Percentiles rank a stretch among this genome's conserved stretches.
phyloP scores from a whole-genome alignment of 2,797 vertebrate species.

The Epinephelus malabaricus region DNA sequence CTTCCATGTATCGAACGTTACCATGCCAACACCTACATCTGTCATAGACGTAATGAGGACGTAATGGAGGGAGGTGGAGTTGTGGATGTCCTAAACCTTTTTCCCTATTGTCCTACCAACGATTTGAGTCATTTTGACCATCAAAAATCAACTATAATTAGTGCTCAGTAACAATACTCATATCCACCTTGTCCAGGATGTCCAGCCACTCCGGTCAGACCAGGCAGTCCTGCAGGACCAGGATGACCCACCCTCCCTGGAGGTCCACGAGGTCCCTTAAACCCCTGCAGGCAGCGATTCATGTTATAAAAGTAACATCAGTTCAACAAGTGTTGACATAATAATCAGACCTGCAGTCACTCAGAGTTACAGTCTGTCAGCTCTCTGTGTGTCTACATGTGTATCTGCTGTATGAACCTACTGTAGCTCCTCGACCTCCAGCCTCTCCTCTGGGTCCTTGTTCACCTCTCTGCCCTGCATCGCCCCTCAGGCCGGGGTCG shows the following conservation, averaged over 20 bases:
- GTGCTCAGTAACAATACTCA: no score
- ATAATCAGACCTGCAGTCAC: neutral
- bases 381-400: neutral
- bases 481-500: constrained; percentile 52
- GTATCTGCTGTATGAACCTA: constrained; percentile 14
- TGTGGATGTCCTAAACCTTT: no score
- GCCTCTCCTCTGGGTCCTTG: constrained; percentile 66
- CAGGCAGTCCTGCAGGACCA: constrained; percentile 61
- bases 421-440: constrained; percentile 68
- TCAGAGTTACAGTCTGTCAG: neutral
- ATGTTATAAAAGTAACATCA: no score
- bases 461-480: constrained; percentile 46
- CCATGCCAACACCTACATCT: no score
- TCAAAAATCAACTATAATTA: no score
- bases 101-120: neutral
- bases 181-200: constrained; percentile 71
- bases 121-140: neutral
- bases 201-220: constrained; percentile 66
- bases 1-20: no score
- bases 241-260: constrained; percentile 47
- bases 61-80: no score
- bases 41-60: no score
- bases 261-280: constrained; percentile 53
- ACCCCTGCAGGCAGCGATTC: constrained; percentile 51
- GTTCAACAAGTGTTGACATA: neutral